Evolutionary conservation across 2,113 vertebrate genomes (phyloP), one percentile per base, ranked within the genome.

Genomic region (Tachuris rubrigastra): DNA sequence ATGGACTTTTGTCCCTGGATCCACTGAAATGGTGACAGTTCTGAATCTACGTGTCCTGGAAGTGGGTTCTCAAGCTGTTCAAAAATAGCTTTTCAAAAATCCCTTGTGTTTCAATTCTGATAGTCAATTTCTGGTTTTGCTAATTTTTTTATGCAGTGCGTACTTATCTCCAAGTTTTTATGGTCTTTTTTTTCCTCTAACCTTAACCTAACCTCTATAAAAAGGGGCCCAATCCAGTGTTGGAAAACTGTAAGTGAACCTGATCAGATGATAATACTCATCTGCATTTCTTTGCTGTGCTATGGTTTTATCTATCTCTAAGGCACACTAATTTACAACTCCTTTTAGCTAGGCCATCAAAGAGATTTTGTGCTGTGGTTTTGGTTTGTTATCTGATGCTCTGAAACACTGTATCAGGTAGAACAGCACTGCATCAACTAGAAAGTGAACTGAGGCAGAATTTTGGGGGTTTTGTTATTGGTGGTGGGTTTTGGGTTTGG

Each of bases 321-420:
- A 82, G 87, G 69, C 66, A 83, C 44, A 21, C 41, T 73, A 79
- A 96, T 93, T 94, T 89, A 78, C 63, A 58, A 20, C 58, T 78
- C 56, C 27, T 47, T 82, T 95, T 85, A 87, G 47, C 47, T 79
- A 56, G 35, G 41, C 35, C 72, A 49, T 68, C 86, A 82, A 89
- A 95, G 68, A 91, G 47, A 60, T 79, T 94, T 93, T 93, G 71
- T 96, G 53, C 50, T 62, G 30, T 65, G 62, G 31, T 41, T 89
- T 82, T 79, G 24, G 33, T 87, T 96, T 87, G 77, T 94, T 85
- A 76, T 52, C 89, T 94, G 78, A 33, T 91, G 56, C 53, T 85
- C 68, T 76, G 67, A 73, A 94, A 87, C 42, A 62, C 24, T 55
- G 37, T 53, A 58, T 91, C 67, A 82, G 68, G 39, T 18, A 81